phyloP scores from a whole-genome alignment of 2,888 invertebrate species.

The Eupithecia abbreviata region DNA sequence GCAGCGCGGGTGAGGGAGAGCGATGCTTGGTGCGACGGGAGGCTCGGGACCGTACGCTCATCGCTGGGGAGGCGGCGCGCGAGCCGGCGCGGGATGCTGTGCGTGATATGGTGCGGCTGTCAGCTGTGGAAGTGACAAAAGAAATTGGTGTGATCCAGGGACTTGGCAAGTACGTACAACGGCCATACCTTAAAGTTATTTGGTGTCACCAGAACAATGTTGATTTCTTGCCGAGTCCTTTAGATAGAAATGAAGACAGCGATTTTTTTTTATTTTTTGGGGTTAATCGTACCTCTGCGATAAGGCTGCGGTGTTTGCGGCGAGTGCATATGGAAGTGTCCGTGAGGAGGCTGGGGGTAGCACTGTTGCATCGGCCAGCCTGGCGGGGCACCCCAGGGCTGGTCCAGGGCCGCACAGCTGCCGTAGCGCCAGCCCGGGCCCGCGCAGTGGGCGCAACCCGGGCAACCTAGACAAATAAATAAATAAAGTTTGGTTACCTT shows the following conservation, averaged over 20 bases:
- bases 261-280: background rate
- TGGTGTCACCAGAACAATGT: background rate
- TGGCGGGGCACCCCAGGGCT: slow-evolving; percentile 57
- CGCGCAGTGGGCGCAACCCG: slow-evolving; percentile 56
- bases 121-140: slow-evolving; percentile 59
- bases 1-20: slow-evolving; percentile 73
- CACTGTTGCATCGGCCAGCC: slow-evolving; percentile 55
- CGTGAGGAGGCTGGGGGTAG: slow-evolving; percentile 52
- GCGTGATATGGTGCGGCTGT: slow-evolving; percentile 75
- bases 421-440: slow-evolving; percentile 73
- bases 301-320: slow-evolving; percentile 74
- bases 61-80: slow-evolving; percentile 87
- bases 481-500: background rate
- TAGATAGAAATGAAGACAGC: background rate
- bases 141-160: background rate
- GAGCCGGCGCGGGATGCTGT: slow-evolving; percentile 85
- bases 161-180: background rate
- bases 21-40: slow-evolving; percentile 81
- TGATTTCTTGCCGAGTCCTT: background rate
- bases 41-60: slow-evolving; percentile 87
- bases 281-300: slow-evolving; percentile 62
- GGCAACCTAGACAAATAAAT: slow-evolving; percentile 47
- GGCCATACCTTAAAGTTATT: too few relatives aligned
- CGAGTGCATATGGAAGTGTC: slow-evolving; percentile 57
- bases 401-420: slow-evolving; percentile 76